Percentiles rank a stretch among this genome's conserved stretches.
phyloP scores from a whole-genome alignment of 2,113 vertebrate genomes.

The Morone chrysops region DNA sequence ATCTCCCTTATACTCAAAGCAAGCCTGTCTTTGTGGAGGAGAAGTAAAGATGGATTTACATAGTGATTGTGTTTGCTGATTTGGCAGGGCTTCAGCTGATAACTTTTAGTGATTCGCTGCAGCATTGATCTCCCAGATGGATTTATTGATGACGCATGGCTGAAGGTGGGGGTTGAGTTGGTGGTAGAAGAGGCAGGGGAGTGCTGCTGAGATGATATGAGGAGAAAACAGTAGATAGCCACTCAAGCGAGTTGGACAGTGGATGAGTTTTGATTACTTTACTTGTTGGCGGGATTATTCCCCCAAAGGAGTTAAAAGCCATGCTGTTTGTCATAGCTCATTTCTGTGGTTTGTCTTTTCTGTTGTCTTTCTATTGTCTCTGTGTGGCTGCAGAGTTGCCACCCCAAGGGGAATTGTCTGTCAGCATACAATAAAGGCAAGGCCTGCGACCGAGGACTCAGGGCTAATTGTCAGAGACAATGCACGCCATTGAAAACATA shows the following conservation, averaged over 20 bases:
- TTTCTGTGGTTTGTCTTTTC: conserved; percentile 63
- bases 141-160: conserved; percentile 84
- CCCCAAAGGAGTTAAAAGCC: conserved; percentile 51
- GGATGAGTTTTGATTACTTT: too few relatives aligned
- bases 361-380: conserved; percentile 65
- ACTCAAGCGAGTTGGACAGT: conserved; percentile 68
- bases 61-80: conserved; percentile 89
- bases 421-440: conserved; percentile 77
- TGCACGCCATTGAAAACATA: conserved; percentile 59
- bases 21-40: conserved; percentile 62
- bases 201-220: conserved; percentile 61
- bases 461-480: conserved; percentile 77
- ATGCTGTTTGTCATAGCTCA: conserved; percentile 52
- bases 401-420: conserved; percentile 77
- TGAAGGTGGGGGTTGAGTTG: conserved; percentile 68
- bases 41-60: conserved; percentile 86
- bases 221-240: conserved; percentile 71
- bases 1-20: conserved; percentile 41
- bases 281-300: conserved; percentile 47
- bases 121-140: conserved; percentile 85
- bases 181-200: conserved; percentile 50
- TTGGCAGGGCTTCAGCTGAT: conserved; percentile 85
- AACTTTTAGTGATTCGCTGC: conserved; percentile 86
- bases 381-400: conserved; percentile 52
- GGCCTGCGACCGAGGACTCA: conserved; percentile 61